A percentile compares a stretch with the other conserved stretches of the same genome.
These are phyloP conservation scores for Sesia apiformis DNA, from an alignment of 2,888 invertebrate species.

Conservation along the genomic window DNA sequence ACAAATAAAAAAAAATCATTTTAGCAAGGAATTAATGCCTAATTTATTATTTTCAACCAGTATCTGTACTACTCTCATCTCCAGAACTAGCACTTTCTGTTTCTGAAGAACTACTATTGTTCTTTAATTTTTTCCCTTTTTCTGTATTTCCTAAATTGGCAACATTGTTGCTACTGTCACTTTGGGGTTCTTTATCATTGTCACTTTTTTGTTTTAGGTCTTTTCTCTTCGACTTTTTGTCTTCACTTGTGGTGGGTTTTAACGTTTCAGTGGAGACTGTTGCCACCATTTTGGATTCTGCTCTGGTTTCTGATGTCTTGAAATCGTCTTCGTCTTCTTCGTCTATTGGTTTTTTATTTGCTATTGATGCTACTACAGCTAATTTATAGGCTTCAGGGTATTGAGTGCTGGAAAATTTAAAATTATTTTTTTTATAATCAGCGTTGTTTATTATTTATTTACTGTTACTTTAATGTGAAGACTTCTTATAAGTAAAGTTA, in stretches of 20 bases:
- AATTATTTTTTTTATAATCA: not conserved
- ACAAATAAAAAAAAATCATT: no score
- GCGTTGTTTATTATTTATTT: no score
- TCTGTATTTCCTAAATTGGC: slow-evolving; percentile 22
- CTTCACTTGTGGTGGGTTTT: slow-evolving; percentile 49
- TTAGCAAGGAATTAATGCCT: no score
- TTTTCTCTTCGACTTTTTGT: slow-evolving; percentile 39
- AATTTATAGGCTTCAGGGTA: slow-evolving; percentile 80
- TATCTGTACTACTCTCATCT: slow-evolving; percentile 78
- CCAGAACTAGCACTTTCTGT: slow-evolving; percentile 78
- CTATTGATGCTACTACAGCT: slow-evolving; percentile 69
- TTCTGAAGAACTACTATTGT: slow-evolving; percentile 73
- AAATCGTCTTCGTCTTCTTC: slow-evolving; percentile 55
- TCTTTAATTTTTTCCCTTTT: slow-evolving; percentile 25
- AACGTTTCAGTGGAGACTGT: slow-evolving; percentile 64
- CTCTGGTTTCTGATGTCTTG: slow-evolving; percentile 28
- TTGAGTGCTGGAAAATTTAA: slow-evolving; percentile 55
- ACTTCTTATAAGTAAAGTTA: no score
- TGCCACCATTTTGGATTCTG: slow-evolving; percentile 59
- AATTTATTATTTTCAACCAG: slow-evolving; percentile 39
- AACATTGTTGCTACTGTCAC: slow-evolving; percentile 21
- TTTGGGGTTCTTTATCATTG: slow-evolving; percentile 43
- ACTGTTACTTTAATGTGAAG: no score
- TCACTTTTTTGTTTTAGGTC: slow-evolving; percentile 21
- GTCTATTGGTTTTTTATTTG: slow-evolving; percentile 51